A percentile compares a stretch with the other conserved stretches of the same genome.
Conservation (phyloP, 2,797 vertebrate genomes). For the Argyrosomus regius region DNA sequence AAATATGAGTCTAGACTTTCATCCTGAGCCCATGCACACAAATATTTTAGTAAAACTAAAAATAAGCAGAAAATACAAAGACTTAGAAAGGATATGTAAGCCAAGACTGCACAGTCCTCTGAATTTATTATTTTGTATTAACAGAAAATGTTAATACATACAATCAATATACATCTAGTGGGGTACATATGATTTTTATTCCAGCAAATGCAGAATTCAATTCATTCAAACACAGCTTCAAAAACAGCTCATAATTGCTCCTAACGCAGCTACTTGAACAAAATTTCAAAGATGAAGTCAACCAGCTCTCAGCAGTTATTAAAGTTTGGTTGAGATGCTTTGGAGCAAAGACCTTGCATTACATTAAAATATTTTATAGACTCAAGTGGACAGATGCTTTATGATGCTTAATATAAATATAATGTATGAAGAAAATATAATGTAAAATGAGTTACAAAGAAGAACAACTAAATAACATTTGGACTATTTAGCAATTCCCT, state of each 20-base stretch:
- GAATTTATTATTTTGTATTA: not conserved
- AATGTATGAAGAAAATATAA: not conserved
- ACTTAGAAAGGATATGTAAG: not conserved
- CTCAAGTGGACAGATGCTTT: not conserved
- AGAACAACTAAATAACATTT: not conserved
- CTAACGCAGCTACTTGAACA: not conserved
- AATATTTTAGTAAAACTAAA: constrained; percentile 20
- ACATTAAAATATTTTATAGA: not conserved
- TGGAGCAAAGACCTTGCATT: not conserved
- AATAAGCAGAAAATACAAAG: constrained; percentile 17
- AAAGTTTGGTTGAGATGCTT: not conserved
- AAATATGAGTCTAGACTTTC: constrained; percentile 54
- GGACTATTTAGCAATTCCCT: not conserved
- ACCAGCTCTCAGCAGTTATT: not conserved
- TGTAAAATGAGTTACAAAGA: not conserved
- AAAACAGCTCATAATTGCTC: not conserved
- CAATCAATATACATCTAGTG: not conserved
- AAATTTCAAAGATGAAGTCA: not conserved
- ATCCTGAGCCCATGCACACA: constrained; percentile 24
- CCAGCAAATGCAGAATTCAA: not conserved
- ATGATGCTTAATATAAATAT: not conserved
- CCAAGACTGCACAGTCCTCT: not conserved
- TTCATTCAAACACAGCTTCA: not conserved
- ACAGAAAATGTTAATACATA: not conserved
- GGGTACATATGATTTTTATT: not conserved